Conservation (phyloP, 2,797 vertebrate genomes). For the Coilia nasus region DNA sequence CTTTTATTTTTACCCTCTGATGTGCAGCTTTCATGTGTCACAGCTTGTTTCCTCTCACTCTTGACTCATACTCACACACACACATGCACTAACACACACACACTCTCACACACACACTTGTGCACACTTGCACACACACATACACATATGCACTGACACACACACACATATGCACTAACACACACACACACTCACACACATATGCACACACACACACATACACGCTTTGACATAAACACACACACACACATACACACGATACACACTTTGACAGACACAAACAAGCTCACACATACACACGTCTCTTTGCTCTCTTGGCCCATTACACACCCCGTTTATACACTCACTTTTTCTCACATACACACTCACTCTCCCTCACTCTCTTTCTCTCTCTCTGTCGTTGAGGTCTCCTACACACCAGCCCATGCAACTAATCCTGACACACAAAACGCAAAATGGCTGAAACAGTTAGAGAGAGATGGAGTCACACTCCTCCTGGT, state of each 20-base stretch:
- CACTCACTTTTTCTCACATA: too few relatives aligned
- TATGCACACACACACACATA: neutral
- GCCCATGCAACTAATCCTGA: slow-evolving; percentile 45
- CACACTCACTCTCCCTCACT: slow-evolving; percentile 14
- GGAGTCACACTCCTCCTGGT: neutral
- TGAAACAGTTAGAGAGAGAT: neutral
- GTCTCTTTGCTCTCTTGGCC: too few relatives aligned
- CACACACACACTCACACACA: neutral
- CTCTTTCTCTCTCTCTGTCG: slow-evolving; percentile 20
- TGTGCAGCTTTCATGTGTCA: slow-evolving; percentile 53
- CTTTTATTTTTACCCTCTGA: neutral
- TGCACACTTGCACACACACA: neutral
- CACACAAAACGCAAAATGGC: neutral
- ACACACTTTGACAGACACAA: too few relatives aligned
- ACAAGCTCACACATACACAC: neutral
- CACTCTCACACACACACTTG: neutral
- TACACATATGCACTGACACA: neutral
- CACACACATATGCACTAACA: neutral
- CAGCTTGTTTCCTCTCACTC: slow-evolving; percentile 47
- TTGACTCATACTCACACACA: neutral
- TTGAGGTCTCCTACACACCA: slow-evolving; percentile 51
- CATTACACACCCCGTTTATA: too few relatives aligned
- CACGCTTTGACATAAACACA: neutral
- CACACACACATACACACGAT: neutral
- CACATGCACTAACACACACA: neutral